These are phyloP conservation scores for Rhamphomyia laevipes DNA, from an alignment of 2,888 invertebrate species.

Conservation along the genomic window DNA sequence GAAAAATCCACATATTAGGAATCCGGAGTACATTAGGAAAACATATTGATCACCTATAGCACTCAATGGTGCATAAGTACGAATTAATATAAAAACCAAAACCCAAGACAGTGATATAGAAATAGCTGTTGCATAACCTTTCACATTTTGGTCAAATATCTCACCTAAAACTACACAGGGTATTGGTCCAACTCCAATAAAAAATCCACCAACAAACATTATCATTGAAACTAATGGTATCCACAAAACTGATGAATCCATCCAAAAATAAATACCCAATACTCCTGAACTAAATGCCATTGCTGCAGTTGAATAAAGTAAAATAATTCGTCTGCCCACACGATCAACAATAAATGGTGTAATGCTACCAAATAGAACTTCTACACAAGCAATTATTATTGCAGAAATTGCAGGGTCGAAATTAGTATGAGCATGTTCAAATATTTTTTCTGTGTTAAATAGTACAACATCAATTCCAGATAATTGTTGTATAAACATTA, in stretches of 20 bases:
- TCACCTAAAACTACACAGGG: slow-evolving; percentile 78
- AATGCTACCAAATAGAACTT: slow-evolving; percentile 56
- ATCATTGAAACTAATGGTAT: slow-evolving; percentile 60
- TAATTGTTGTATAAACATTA: slow-evolving; percentile 74
- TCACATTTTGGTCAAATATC: slow-evolving; percentile 67
- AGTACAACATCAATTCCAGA: slow-evolving; percentile 72
- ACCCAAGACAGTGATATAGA: slow-evolving; percentile 69
- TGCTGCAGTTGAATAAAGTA: slow-evolving; percentile 57
- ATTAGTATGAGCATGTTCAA: slow-evolving; percentile 50
- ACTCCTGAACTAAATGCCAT: slow-evolving; percentile 52
- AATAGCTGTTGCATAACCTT: slow-evolving; percentile 62
- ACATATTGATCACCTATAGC: slow-evolving; percentile 51
- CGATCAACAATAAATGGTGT: slow-evolving; percentile 67
- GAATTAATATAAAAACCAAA: slow-evolving; percentile 62
- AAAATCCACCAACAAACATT: slow-evolving; percentile 64
- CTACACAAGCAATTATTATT: slow-evolving; percentile 60
- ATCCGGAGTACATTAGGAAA: slow-evolving; percentile 60
- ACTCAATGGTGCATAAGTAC: slow-evolving; percentile 51
- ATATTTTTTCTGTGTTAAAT: slow-evolving; percentile 65
- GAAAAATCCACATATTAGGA: slow-evolving; percentile 49
- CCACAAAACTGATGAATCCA: slow-evolving; percentile 48
- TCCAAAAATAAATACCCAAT: slow-evolving; percentile 51
- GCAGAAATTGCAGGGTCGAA: slow-evolving; percentile 53
- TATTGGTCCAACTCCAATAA: slow-evolving; percentile 63
- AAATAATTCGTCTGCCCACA: slow-evolving; percentile 59